Conservation (phyloP, 2,113 vertebrate genomes). For the Syngnathoides biaculeatus region DNA sequence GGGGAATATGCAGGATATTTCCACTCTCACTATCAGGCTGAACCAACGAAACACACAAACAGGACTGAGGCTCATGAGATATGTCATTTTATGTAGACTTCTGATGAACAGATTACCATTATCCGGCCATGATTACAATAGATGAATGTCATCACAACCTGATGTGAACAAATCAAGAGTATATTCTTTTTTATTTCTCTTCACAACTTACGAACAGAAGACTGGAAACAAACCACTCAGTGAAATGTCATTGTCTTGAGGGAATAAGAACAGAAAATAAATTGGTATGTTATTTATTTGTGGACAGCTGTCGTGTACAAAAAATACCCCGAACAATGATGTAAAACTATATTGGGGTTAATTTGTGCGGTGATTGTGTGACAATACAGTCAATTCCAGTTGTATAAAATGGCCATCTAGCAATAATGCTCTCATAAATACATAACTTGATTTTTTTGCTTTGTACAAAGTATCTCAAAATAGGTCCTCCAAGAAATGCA, state of each 20-base stretch:
- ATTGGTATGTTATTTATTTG: neutral
- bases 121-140: neutral
- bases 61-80: neutral
- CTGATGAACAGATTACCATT: slow-evolving; percentile 1
- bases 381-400: neutral
- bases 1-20: too few relatives aligned
- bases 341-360: too few relatives aligned
- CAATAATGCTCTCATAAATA: neutral
- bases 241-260: neutral
- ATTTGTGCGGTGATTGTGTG: neutral
- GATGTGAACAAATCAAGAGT: neutral
- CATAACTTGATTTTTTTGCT: too few relatives aligned
- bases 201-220: neutral
- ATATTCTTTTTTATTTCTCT: neutral
- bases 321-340: too few relatives aligned
- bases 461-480: too few relatives aligned
- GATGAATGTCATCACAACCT: neutral
- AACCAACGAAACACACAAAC: neutral
- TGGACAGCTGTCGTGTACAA: neutral
- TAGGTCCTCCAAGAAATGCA: too few relatives aligned
- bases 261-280: neutral
- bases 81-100: neutral
- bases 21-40: neutral
- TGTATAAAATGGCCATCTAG: neutral
- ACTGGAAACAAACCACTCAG: neutral